phyloP scores from a whole-genome alignment of 2,113 vertebrate species.

The Rhinoptilus africanus region DNA sequence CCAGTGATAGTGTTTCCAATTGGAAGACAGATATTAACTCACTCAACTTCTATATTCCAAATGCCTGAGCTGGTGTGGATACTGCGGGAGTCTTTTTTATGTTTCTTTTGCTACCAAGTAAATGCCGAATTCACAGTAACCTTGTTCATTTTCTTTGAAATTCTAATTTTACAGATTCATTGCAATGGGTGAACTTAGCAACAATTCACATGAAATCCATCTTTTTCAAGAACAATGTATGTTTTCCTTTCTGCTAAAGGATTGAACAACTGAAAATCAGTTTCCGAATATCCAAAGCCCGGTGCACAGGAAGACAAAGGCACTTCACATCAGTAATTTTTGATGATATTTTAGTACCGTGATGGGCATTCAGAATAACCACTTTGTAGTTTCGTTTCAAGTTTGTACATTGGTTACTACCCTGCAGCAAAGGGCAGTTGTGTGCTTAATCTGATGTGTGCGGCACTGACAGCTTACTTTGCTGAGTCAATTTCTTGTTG shows the following conservation, averaged over 20 bases:
- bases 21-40: not conserved
- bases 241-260: not conserved
- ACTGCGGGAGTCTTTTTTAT: not conserved
- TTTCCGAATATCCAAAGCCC: not conserved
- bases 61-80: not conserved
- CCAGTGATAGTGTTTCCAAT: not conserved
- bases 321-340: not conserved
- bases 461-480: not conserved
- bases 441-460: not conserved
- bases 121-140: not conserved
- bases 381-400: not conserved
- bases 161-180: not conserved
- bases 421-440: not conserved
- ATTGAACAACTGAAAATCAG: not conserved
- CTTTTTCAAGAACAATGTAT: not conserved
- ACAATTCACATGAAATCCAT: not conserved
- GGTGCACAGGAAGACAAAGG: not conserved
- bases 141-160: not conserved
- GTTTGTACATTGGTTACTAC: not conserved
- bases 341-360: not conserved
- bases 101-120: not conserved
- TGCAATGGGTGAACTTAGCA: not conserved
- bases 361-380: not conserved
- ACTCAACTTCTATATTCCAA: not conserved
- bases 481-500: slow-evolving; percentile 20